Base-by-base conservation (phyloP, 2,888 invertebrate genomes). In the Linnaemya tessellans region DNA sequence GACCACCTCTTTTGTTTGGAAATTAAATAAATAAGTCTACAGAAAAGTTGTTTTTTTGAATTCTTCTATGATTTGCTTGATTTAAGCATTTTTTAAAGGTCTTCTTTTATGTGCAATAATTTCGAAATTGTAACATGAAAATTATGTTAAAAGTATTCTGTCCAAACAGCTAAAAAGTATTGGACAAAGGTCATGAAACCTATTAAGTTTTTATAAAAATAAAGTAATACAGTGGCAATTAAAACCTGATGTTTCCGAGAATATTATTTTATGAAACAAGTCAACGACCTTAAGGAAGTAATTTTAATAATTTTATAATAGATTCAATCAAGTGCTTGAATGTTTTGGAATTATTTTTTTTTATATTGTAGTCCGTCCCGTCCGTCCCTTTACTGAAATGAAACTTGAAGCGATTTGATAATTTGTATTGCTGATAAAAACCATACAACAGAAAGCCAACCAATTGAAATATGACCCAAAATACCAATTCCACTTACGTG, bases 401-500 rank as follows among this genome's bases (percentile, higher is more conserved):
- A n/a, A 30, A 30, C 30, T 30, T 30, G 30, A 3, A 20, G 22
- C 18, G 3, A 62, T 58, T 65, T 38, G 10, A 73, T 73, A 60
- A 38, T 65, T 35, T 73, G 18, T 74, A 62, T 30, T 41, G 22
- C 49, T 22, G 41, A 25, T 60, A 41, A 67, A 41, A 51, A 54
- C 51, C 46, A 51, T 58, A 78, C 41, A 41, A 54, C 38, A 56
- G 77, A 87, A 89, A 89, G 89, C 88, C 89, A 89, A 88, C 87
- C 88, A 88, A 87, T 87, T 87, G 91, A 89, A 90, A 90, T 90
- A 88, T 88, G 91, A 90, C 88, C 87, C 89, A 88, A 88, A 89
- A 89, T 87, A 79, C 88, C 89, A 88, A 87, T 82, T 88, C 89
- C 87, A 87, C 84, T 86, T 56, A 77, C 60, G 68, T 41, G 22